phyloP scores from a whole-genome alignment of 2,797 vertebrate species.

The Orestias chungarensis region DNA sequence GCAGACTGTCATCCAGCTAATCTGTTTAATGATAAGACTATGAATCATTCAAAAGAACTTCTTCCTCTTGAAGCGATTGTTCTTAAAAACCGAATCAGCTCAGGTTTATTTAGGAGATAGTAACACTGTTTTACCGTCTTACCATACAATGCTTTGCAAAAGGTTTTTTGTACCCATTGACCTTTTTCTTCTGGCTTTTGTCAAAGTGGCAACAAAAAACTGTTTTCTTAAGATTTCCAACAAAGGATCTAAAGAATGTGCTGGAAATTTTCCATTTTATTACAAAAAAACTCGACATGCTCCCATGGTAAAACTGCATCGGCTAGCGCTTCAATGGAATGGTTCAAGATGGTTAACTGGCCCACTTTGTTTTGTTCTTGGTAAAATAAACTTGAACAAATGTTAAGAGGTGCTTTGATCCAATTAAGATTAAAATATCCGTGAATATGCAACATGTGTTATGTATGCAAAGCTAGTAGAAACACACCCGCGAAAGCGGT shows the following conservation, averaged over 20 bases:
- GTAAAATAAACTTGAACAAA: background rate
- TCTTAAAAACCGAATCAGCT: background rate
- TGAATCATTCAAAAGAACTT: slow-evolving; percentile 5
- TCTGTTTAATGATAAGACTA: slow-evolving; percentile 5
- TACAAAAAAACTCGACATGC: too few relatives aligned
- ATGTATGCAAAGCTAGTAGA: background rate
- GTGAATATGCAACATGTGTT: too few relatives aligned
- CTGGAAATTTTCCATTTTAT: too few relatives aligned
- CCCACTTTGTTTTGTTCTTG: too few relatives aligned
- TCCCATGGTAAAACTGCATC: background rate
- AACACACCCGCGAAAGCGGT: background rate
- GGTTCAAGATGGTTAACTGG: too few relatives aligned
- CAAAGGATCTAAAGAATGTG: background rate
- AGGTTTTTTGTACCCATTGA: background rate
- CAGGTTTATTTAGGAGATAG: slow-evolving; percentile 6
- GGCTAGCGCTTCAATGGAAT: background rate
- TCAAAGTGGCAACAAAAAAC: background rate
- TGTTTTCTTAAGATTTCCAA: background rate
- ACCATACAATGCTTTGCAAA: background rate
- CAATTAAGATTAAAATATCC: too few relatives aligned
- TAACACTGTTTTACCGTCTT: background rate
- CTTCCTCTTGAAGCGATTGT: background rate
- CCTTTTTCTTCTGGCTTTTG: background rate
- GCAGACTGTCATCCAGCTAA: slow-evolving; percentile 7
- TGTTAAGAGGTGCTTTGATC: background rate